Evolutionary conservation across 2,888 invertebrate species (phyloP), one percentile per base, ranked within the genome.

Genomic region (Mactromeris polynyma): DNA sequence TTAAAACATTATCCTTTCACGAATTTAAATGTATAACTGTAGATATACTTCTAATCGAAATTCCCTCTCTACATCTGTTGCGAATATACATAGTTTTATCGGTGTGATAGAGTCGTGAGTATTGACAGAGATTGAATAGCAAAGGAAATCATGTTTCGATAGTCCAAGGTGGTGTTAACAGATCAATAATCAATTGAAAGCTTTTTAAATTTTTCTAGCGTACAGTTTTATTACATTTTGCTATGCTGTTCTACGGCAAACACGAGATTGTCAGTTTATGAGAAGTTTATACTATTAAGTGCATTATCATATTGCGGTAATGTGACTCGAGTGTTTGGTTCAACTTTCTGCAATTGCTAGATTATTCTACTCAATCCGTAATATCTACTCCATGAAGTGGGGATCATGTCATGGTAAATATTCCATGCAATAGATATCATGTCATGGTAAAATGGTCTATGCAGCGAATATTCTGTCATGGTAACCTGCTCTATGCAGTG

Each of bases 101-200:
- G 46, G 33, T 46, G 58, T 33, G 58, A 38, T 79, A 38, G 38
- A 54, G 58, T 54, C 33, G 33, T 38, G 38, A 36, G 46, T 77
- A 85, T 78, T 78, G 84, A 85, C 58, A 54, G 58, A 21, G 46
- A 77, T 78, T 54, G 36, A 17, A 77, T 40, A 83, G n/a, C 33
- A 83, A 73, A 73, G 46, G 31, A 73, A 36, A 64, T 64, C 58
- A 64, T 64, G 64, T 38, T 17, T 58, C 11, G n/a, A 58, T 64
- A 58, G n/a, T 26, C 26, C n/a, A 17, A 31, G 2, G 58, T 64
- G 81, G 81, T 86, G 81, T 81, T 86, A 26, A 86, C 73, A 77
- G 73, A 86, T 86, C 86, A 86, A 86, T 86, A 86, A 81, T 40
- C 86, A 42, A 77, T 69, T 51, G 81, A 86, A 86, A 69, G 42